Percentiles rank a stretch among this genome's conserved stretches.
phyloP scores from a whole-genome alignment of 1,140 invertebrate genomes.

The Archivesica marissinica region DNA sequence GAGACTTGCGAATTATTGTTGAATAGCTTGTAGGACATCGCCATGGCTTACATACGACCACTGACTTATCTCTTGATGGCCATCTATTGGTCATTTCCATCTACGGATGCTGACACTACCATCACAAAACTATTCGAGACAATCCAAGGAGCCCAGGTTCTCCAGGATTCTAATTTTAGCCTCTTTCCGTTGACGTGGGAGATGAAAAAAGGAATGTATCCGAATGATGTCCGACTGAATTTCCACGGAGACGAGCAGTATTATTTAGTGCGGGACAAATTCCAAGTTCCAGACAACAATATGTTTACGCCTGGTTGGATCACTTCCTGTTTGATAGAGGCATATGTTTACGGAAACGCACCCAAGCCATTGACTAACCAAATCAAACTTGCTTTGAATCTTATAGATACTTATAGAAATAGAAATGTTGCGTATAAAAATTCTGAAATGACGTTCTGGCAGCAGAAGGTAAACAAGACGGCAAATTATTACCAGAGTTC shows the following conservation, averaged over 20 bases:
- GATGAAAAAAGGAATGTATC: constrained; percentile 70
- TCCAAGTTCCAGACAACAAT: constrained; percentile 76
- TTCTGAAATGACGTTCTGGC: constrained; percentile 79
- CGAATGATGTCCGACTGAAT: constrained; percentile 71
- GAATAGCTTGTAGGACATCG: no score
- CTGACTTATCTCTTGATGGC: no score
- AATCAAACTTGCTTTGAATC: constrained; percentile 66
- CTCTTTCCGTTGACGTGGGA: constrained; percentile 67
- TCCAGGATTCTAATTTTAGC: constrained; percentile 61
- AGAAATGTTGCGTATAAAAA: constrained; percentile 68
- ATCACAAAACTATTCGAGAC: constrained; percentile 21
- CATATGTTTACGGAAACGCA: constrained; percentile 67
- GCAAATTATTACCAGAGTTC: constrained; percentile 67
- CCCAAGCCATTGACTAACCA: constrained; percentile 63
- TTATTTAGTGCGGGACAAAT: constrained; percentile 61
- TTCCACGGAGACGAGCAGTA: constrained; percentile 67
- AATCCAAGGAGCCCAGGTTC: constrained; percentile 52
- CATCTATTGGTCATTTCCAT: no score
- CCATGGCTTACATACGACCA: no score
- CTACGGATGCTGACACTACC: not conserved
- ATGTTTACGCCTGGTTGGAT: constrained; percentile 78
- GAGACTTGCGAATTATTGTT: no score
- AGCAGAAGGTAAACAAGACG: constrained; percentile 74
- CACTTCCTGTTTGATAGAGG: constrained; percentile 70
- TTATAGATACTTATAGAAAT: constrained; percentile 71